Evolutionary conservation across 1,140 invertebrate species (phyloP).

Genomic region (Bradynema listronoti): DNA sequence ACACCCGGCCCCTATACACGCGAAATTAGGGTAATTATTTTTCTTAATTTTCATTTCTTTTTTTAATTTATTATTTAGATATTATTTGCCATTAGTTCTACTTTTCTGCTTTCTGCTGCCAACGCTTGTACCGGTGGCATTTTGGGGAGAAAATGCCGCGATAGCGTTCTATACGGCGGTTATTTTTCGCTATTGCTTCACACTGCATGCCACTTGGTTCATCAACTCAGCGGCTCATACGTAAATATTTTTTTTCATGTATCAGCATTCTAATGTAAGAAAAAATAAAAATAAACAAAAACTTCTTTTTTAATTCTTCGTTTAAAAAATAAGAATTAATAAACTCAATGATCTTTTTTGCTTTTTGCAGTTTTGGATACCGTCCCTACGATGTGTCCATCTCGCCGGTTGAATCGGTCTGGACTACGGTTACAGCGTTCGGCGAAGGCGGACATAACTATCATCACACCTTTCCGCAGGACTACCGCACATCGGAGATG

Average conservation of each 20-base stretch:
- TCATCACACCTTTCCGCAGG: slow-evolving; percentile 90
- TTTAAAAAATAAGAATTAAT: too few species aligned
- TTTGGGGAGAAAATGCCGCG: slow-evolving; percentile 73
- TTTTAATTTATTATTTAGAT: slow-evolving; percentile 60
- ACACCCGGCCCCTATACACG: too few species aligned
- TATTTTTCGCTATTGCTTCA: slow-evolving; percentile 76
- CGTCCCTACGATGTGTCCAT: slow-evolving; percentile 77
- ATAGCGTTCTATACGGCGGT: slow-evolving; percentile 77
- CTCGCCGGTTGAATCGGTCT: slow-evolving; percentile 62
- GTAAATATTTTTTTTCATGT: slow-evolving; percentile 8
- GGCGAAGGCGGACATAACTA: slow-evolving; percentile 62
- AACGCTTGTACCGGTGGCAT: slow-evolving; percentile 72
- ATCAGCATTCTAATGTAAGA: background rate
- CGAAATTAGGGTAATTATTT: background rate
- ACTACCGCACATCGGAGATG: slow-evolving; percentile 78
- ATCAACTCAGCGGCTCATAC: slow-evolving; percentile 66
- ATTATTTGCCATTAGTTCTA: slow-evolving; percentile 75
- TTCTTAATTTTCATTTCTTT: background rate
- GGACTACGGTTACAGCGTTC: slow-evolving; percentile 38
- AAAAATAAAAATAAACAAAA: too few species aligned
- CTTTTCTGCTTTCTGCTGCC: slow-evolving; percentile 78
- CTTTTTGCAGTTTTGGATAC: slow-evolving; percentile 69
- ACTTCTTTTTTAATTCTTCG: too few species aligned
- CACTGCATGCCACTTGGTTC: slow-evolving; percentile 85
- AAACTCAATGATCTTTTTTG: too few species aligned